Conservation (phyloP, 1,140 invertebrate genomes). For the Drosophila ironensis region DNA sequence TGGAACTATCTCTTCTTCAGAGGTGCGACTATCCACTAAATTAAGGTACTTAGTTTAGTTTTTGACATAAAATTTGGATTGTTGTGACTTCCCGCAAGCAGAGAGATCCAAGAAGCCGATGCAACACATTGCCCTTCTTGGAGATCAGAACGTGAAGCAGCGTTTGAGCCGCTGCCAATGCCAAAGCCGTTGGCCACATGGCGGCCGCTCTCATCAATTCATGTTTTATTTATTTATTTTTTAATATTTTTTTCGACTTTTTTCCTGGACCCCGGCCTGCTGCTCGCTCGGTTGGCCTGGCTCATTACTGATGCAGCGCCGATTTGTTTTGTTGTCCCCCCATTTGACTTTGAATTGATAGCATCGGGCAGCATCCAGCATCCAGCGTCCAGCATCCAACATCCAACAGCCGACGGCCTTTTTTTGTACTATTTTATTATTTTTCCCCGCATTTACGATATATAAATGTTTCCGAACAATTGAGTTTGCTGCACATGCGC, state of each 20-base stretch:
- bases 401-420: conserved; percentile 23
- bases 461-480: conserved; percentile 78
- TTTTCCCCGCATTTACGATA: conserved; percentile 67
- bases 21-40: too few relatives aligned
- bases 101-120: too few relatives aligned
- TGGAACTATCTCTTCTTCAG: conserved; percentile 3
- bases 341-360: conserved; percentile 81
- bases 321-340: conserved; percentile 80
- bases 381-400: conserved; percentile 50
- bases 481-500: conserved; percentile 71
- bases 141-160: too few relatives aligned
- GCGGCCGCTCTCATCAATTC: conserved; percentile 37
- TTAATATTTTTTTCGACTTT: background rate
- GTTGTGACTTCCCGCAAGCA: too few relatives aligned
- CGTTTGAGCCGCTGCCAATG: background rate
- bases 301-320: conserved; percentile 80
- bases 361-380: conserved; percentile 55
- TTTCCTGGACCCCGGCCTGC: background rate
- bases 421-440: background rate
- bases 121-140: too few relatives aligned
- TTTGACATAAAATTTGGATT: too few relatives aligned
- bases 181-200: conserved; percentile 19
- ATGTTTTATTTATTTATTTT: conserved; percentile 17
- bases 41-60: too few relatives aligned
- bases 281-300: conserved; percentile 3